These are phyloP conservation scores for Aromia moschata DNA, from an alignment of 2,888 invertebrate genomes.

Conservation along the genomic window DNA sequence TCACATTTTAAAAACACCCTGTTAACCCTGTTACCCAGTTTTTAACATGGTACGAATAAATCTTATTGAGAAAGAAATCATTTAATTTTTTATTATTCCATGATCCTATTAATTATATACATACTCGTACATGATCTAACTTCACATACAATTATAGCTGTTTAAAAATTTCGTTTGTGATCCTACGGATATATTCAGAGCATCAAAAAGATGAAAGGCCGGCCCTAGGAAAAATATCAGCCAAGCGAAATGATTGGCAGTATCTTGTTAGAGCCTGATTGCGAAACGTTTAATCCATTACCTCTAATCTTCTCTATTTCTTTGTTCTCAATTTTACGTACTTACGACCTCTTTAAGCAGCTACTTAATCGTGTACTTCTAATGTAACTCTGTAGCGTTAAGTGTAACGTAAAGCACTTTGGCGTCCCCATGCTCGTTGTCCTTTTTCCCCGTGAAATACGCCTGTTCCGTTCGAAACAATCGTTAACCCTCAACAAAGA, in stretches of 20 bases:
- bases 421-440: not conserved
- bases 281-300: conserved; percentile 43
- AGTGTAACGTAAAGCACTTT: not conserved
- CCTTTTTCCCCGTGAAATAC: not conserved
- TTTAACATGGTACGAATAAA: no score
- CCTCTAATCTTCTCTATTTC: conserved; percentile 14
- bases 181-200: no score
- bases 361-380: not conserved
- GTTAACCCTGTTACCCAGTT: no score
- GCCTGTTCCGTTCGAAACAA: no score
- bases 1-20: no score
- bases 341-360: conserved; percentile 6
- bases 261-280: conserved; percentile 44
- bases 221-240: conserved; percentile 29
- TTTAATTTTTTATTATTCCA: no score
- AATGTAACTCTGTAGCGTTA: not conserved
- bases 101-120: no score
- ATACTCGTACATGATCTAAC: no score
- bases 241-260: conserved; percentile 42
- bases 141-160: no score
- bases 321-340: conserved; percentile 10
- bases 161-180: no score
- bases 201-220: conserved; percentile 35
- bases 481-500: no score
- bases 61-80: no score